phyloP scores from a whole-genome alignment of 2,888 invertebrate genomes.

The Ennomos erosarius region DNA sequence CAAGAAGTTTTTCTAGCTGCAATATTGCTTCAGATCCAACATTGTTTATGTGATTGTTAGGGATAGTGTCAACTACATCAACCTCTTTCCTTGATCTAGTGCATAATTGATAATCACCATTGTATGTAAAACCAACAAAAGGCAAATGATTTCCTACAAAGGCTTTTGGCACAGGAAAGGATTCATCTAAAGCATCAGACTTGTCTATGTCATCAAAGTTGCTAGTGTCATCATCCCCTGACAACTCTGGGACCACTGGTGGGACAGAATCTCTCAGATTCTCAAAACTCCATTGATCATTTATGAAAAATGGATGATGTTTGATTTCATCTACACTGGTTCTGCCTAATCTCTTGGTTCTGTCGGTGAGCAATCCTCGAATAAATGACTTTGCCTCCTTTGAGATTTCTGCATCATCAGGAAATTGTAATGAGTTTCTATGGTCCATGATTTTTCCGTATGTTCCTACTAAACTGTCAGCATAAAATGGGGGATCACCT shows the following conservation, averaged over 20 bases:
- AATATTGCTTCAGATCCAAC: constrained; percentile 87
- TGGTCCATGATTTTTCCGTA: constrained; percentile 99
- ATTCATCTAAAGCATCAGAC: constrained; percentile 96
- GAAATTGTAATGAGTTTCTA: constrained; percentile 97
- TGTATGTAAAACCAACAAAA: constrained; percentile 99
- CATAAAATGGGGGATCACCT: constrained; percentile 99
- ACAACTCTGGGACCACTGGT: constrained; percentile 98
- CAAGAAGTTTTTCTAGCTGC: constrained; percentile 90
- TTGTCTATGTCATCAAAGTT: constrained; percentile 99
- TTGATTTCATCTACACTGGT: constrained; percentile 98
- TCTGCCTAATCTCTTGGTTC: constrained; percentile 94
- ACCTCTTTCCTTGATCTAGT: constrained; percentile 74
- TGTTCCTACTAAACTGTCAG: constrained; percentile 98
- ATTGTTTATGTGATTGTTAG: constrained; percentile 87
- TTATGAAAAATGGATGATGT: constrained; percentile 96
- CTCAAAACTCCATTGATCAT: constrained; percentile 99
- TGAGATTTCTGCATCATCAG: constrained; percentile 97
- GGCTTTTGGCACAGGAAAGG: constrained; percentile 98
- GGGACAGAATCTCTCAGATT: constrained; percentile 97
- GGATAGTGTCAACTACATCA: constrained; percentile 87
- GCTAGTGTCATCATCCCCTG: constrained; percentile 98
- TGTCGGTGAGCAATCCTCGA: constrained; percentile 96
- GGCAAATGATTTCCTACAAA: constrained; percentile 99
- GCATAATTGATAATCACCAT: constrained; percentile 94
- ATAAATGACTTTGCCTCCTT: constrained; percentile 95